Evolutionary conservation across 2,888 invertebrate genomes (phyloP).

Genomic region (Leptinotarsa haldemani): DNA sequence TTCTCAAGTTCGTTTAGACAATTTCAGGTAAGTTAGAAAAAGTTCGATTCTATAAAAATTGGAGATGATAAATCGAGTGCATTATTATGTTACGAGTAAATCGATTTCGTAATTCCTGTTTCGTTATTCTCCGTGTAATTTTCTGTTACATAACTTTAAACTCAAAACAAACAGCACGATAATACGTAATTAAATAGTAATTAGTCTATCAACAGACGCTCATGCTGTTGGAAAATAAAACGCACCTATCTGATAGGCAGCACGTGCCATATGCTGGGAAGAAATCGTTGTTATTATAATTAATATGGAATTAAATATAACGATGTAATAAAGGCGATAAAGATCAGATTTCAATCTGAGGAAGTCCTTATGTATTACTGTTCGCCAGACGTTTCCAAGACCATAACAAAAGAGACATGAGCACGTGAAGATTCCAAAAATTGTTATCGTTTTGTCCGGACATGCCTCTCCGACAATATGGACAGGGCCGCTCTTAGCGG

Average conservation of each 20-base stretch:
- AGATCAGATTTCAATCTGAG: constrained; percentile 9
- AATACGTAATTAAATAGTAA: constrained; percentile 10
- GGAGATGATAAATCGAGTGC: no score
- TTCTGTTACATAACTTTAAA: neutral
- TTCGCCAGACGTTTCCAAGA: neutral
- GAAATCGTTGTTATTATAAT: constrained; percentile 2
- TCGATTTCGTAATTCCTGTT: no score
- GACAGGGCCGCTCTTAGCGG: no score
- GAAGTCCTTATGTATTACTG: neutral
- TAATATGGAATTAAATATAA: constrained; percentile 10
- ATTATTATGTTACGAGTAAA: no score
- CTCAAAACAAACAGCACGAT: neutral
- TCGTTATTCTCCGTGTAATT: neutral
- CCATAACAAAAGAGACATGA: neutral
- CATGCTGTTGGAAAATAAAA: constrained; percentile 4
- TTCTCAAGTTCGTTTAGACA: no score
- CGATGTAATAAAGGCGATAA: constrained; percentile 1
- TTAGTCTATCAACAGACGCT: neutral
- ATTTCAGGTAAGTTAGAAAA: no score
- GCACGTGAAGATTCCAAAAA: no score
- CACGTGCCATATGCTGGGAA: constrained; percentile 12
- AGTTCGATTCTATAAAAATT: no score
- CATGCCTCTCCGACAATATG: no score
- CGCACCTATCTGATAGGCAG: constrained; percentile 5
- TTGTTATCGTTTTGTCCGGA: no score